Evolutionary conservation across 2,888 invertebrate species (phyloP), one percentile per base, ranked within the genome.

Genomic region (Sericinus montela): DNA sequence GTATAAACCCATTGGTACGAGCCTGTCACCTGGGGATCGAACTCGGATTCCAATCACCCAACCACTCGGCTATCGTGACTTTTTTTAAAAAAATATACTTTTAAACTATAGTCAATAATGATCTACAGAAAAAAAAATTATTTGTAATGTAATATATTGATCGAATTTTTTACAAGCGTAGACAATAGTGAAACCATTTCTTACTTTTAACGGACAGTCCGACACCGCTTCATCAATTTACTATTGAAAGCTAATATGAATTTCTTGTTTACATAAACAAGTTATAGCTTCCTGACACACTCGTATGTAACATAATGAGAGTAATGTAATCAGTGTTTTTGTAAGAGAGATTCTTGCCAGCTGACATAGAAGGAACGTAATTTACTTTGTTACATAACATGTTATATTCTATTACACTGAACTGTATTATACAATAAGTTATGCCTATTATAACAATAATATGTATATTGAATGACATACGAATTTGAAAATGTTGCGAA

Each of bases 191-290:
- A 37, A 38, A 38, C 30, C 38, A 37, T 16, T 34, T 46, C 39
- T 25, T 39, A 39, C 14, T 38, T 32, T 11, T 30, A 38, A 39
- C 32, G 19, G n/a, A 15, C 28, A 39, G 28, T 29, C 11, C 8
- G 30, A 25, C 29, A 8, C 25, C 25, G 25, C 34, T 35, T 34
- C 11, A 45, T 34, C 46, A 9, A 16, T 39, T n/a, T 19, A 19
- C 5, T 25, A 25, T 16, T 29, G 34, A 47, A 29, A 16, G 39
- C 16, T 35, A 25, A 11, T 23, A 35, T 25, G 14, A 47, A 36
- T 47, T 46, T 41, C 35, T 38, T n/a, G 32, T n/a, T 38, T 45
- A 23, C 3, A 23, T 30, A 45, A 45, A 38, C 9, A 37, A 29
- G n/a, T 29, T 16, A 45, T n/a, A 13, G 15, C n/a, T 36, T 43